Evolutionary conservation across 2,888 invertebrate genomes (phyloP).

Genomic region (Syrphus vitripennis): DNA sequence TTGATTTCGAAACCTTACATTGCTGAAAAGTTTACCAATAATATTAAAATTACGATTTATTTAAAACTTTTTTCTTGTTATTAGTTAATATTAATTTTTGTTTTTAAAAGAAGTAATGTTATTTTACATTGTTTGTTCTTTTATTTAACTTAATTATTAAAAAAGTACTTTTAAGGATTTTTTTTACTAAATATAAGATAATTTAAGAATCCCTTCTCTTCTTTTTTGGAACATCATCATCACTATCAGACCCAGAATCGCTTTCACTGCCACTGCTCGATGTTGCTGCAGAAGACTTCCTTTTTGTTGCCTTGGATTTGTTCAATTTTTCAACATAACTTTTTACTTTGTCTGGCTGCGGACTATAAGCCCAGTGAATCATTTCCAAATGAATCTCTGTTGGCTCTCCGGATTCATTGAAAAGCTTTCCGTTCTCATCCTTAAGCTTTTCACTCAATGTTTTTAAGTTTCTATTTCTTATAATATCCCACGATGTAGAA

Average conservation of each 20-base stretch:
- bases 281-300: slow-evolving; percentile 78
- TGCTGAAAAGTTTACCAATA: too few species aligned
- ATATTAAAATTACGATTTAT: too few species aligned
- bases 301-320: slow-evolving; percentile 77
- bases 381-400: slow-evolving; percentile 86
- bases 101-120: not conserved
- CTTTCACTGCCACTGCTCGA: slow-evolving; percentile 74
- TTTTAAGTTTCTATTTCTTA: slow-evolving; percentile 85
- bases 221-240: slow-evolving; percentile 46
- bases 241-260: slow-evolving; percentile 50
- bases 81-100: not conserved
- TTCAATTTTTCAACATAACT: slow-evolving; percentile 81
- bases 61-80: too few species aligned
- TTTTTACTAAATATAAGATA: not conserved
- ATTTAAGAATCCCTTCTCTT: slow-evolving; percentile 50
- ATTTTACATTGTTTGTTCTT: not conserved
- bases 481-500: slow-evolving; percentile 88
- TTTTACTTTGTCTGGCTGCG: slow-evolving; percentile 86
- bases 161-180: not conserved
- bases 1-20: too few species aligned
- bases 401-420: slow-evolving; percentile 86
- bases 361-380: slow-evolving; percentile 89
- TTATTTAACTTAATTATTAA: not conserved
- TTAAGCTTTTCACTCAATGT: slow-evolving; percentile 83
- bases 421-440: slow-evolving; percentile 84